Base-by-base conservation (phyloP, 2,797 vertebrate species). In the Momotus momota region DNA sequence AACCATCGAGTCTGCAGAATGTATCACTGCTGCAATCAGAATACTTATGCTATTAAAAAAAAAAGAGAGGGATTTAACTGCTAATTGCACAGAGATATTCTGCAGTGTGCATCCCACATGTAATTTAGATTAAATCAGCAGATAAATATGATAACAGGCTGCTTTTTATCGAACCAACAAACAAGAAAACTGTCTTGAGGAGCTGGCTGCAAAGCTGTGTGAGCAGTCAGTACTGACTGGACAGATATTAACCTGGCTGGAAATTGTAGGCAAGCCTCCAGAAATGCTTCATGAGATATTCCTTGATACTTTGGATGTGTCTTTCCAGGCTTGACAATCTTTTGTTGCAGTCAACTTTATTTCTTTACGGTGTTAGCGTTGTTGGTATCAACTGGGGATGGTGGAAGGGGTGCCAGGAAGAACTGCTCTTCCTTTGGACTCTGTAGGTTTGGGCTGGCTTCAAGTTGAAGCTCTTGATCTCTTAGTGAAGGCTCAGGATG, bases 101-200 rank as follows among this genome's bases (percentile, higher is more conserved):
- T 79, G 61, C 71, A 66, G 46, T 4, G 45, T 54, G 71, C 75
- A 60, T 67, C 77, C 88, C 69, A 1, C 58, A 23, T 45, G 64
- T 87, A 86, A 92, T 92, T 94, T 79, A 81, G 83, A 81, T 77
- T 85, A 83, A 93, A 93, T 89, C 77, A 69, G 89, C 93, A 88
- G 79, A 86, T 73, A 94, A 93, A 81, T 80, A 57, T 43, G 72
- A 45, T 86, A 92, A 77, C 38, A 55, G 77, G 71, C 70, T 73
- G 64, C 85, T 64, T 78, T 41, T 75, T 72, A 81, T 74, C 80
- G 67, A 87, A 43, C 71, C 71, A 92, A 52, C 60, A 89, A 67
- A 46, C 21, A 31, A 41, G 40, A 14, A 43, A 75, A n/a, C 55
- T 21, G 10, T 58, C 41, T 83, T 38, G 7, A 14, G 70, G 48